phyloP scores from a whole-genome alignment of 2,888 invertebrate genomes.

The Eupsilia transversa region DNA sequence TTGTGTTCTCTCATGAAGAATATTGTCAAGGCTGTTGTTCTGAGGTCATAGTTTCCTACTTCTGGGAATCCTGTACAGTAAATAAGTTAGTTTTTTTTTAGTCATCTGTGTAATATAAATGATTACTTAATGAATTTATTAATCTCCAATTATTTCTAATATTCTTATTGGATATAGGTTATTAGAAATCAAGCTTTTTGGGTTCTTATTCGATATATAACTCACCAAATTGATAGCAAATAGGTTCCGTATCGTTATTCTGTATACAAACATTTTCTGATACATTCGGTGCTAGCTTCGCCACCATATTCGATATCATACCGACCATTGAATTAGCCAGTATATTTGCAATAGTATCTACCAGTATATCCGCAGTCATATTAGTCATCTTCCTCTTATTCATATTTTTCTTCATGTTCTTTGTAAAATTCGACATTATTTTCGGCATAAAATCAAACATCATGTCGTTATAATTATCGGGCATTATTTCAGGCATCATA shows the following conservation, averaged over 20 bases:
- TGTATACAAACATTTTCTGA: constrained; percentile 72
- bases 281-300: constrained; percentile 28
- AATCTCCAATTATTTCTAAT: neutral
- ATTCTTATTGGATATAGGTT: neutral
- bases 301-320: constrained; percentile 44
- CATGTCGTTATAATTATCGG: constrained; percentile 43
- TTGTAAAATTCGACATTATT: constrained; percentile 46
- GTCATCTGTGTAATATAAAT: no score
- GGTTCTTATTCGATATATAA: neutral
- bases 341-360: constrained; percentile 50
- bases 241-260: constrained; percentile 72
- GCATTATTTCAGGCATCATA: constrained; percentile 49
- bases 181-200: no score
- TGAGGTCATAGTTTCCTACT: constrained; percentile 80
- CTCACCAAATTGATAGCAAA: constrained; percentile 83
- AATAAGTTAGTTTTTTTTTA: neutral
- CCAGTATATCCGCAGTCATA: constrained; percentile 48
- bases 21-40: constrained; percentile 79
- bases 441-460: constrained; percentile 35
- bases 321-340: constrained; percentile 53
- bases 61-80: constrained; percentile 72
- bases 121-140: neutral
- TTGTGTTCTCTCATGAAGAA: constrained; percentile 85
- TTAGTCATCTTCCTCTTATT: constrained; percentile 20
- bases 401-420: constrained; percentile 31